Conservation (phyloP, 2,888 invertebrate species). For the Habroteleia sp. region DNA sequence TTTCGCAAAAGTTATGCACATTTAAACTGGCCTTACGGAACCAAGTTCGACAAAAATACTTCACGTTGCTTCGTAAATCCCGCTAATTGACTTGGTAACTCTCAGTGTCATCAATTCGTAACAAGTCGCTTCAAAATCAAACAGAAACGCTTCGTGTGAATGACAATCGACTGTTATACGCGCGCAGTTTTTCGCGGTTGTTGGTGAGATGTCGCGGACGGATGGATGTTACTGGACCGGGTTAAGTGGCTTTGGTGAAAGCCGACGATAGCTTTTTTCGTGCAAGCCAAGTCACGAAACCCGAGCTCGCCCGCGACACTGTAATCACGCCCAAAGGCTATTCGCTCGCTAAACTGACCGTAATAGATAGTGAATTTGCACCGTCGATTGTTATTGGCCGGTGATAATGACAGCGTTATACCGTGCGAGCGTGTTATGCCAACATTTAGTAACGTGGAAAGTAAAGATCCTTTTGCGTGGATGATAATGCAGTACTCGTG, state of each 20-base stretch:
- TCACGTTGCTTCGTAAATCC: background rate
- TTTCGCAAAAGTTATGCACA: too few species aligned
- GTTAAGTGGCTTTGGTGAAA: slow-evolving; percentile 80
- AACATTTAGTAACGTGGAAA: slow-evolving; percentile 10
- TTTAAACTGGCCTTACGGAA: background rate
- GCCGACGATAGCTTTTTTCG: slow-evolving; percentile 74
- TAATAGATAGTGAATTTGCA: slow-evolving; percentile 27
- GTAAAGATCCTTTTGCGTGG: slow-evolving; percentile 5
- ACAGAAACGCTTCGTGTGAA: slow-evolving; percentile 18
- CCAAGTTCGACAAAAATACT: background rate
- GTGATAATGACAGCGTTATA: slow-evolving; percentile 17
- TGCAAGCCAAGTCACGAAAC: slow-evolving; percentile 70
- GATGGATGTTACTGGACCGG: slow-evolving; percentile 80
- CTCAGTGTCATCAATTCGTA: slow-evolving; percentile 21
- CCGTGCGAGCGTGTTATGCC: background rate
- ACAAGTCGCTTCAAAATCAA: slow-evolving; percentile 8
- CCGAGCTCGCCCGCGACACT: slow-evolving; percentile 44
- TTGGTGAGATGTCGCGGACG: slow-evolving; percentile 71
- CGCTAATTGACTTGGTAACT: slow-evolving; percentile 13
- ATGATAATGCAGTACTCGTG: slow-evolving; percentile 23
- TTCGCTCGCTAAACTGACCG: slow-evolving; percentile 9
- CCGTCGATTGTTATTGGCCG: slow-evolving; percentile 13
- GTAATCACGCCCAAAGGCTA: slow-evolving; percentile 38
- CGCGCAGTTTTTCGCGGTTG: slow-evolving; percentile 30
- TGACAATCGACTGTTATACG: slow-evolving; percentile 28